Conservation (phyloP, 2,888 invertebrate species). For the Ochropacha duplaris region DNA sequence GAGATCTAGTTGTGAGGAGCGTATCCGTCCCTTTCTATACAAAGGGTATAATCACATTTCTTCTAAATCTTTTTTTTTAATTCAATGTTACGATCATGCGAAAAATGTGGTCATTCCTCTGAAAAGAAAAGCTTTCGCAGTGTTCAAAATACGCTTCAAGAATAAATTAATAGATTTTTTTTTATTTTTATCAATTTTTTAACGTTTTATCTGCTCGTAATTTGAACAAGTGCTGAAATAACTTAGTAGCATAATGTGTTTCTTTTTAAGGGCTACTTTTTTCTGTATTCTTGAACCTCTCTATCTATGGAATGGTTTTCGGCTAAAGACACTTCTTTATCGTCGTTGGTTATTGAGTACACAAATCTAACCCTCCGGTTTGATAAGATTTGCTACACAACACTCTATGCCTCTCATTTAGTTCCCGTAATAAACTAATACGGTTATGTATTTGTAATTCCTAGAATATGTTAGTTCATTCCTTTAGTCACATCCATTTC, state of each 20-base stretch:
- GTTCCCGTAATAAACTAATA: background rate
- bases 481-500: background rate
- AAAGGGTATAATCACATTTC: background rate
- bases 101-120: background rate
- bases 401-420: background rate
- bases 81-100: background rate
- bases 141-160: constrained; percentile 3
- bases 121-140: background rate
- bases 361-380: constrained; percentile 1
- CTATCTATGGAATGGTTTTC: constrained; percentile 17
- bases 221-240: constrained; percentile 1
- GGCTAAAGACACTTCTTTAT: constrained; percentile 10
- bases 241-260: background rate
- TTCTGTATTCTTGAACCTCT: constrained; percentile 6
- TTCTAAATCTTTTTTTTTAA: background rate
- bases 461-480: background rate
- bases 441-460: background rate
- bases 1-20: background rate
- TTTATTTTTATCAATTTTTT: background rate
- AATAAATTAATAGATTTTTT: background rate
- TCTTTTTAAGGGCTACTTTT: background rate
- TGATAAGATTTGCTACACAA: constrained; percentile 4
- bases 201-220: background rate
- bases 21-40: background rate
- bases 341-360: background rate